Percentiles rank a stretch among this genome's conserved stretches.
phyloP scores from a whole-genome alignment of 2,888 invertebrate species.

The Drosophila conformis region DNA sequence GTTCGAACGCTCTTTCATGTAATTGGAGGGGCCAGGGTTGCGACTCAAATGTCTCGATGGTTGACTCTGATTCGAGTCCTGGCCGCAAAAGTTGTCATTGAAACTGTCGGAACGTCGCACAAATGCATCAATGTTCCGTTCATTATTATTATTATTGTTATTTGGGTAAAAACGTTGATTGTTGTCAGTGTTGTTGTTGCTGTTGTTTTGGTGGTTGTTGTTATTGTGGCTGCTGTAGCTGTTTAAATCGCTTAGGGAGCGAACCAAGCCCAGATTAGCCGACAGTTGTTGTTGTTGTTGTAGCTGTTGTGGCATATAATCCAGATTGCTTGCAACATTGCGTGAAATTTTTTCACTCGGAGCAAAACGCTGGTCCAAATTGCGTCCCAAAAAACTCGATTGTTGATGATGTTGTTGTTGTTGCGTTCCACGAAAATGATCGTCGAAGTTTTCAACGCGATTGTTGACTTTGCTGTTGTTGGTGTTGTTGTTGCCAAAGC shows the following conservation, averaged over 20 bases:
- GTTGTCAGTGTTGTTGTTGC: slow-evolving; percentile 14
- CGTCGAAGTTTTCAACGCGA: slow-evolving; percentile 31
- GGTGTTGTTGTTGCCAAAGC: slow-evolving; percentile 22
- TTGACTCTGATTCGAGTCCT: background rate
- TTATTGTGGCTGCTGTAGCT: slow-evolving; percentile 17
- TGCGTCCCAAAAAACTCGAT: slow-evolving; percentile 28
- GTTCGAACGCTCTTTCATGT: background rate
- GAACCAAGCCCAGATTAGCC: slow-evolving; percentile 13
- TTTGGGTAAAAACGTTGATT: slow-evolving; percentile 21
- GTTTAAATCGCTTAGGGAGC: slow-evolving; percentile 33
- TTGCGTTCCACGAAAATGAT: slow-evolving; percentile 27
- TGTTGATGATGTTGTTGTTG: slow-evolving; percentile 14
- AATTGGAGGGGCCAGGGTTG: background rate
- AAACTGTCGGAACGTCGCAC: slow-evolving; percentile 1
- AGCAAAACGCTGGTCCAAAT: slow-evolving; percentile 35
- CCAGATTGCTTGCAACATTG: slow-evolving; percentile 6
- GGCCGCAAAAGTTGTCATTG: slow-evolving; percentile 2
- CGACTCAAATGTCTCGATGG: background rate
- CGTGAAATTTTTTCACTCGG: slow-evolving; percentile 7
- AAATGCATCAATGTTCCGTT: slow-evolving; percentile 4
- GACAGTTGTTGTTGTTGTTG: slow-evolving; percentile 13
- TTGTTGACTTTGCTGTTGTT: slow-evolving; percentile 5
- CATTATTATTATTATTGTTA: slow-evolving; percentile 8
- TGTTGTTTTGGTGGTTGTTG: slow-evolving; percentile 20
- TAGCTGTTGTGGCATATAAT: slow-evolving; percentile 4